Evolutionary conservation across 2,113 vertebrate genomes (phyloP).

Genomic region (Nyctereutes procyonoides): DNA sequence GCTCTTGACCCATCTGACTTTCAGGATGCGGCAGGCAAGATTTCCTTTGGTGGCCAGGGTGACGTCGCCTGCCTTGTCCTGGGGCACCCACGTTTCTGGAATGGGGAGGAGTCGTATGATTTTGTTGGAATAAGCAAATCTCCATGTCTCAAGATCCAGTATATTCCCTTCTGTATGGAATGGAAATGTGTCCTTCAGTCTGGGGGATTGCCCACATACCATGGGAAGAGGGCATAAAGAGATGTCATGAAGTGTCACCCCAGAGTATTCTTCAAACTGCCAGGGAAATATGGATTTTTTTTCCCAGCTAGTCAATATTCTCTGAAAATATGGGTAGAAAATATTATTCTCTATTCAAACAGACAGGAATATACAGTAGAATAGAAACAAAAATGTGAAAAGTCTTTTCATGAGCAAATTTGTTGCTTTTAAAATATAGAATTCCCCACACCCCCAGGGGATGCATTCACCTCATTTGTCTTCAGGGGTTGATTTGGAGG

Average conservation of each 20-base stretch:
- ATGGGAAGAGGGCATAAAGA: rapidly evolving
- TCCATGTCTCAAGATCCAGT: neutral
- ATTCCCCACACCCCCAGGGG: neutral
- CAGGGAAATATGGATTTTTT: neutral
- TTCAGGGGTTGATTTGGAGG: neutral
- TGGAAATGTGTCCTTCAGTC: neutral
- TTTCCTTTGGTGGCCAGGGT: neutral
- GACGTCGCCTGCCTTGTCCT: neutral
- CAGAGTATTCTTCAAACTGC: neutral
- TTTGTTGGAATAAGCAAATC: neutral
- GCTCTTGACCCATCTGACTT: neutral
- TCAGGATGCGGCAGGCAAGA: neutral
- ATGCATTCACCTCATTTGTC: neutral
- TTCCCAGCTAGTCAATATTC: neutral
- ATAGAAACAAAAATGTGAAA: neutral
- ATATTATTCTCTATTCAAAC: neutral
- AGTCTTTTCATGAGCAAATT: neutral
- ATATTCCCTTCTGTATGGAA: neutral
- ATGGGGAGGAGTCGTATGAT: too few species aligned
- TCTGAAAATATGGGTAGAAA: neutral
- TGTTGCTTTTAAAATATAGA: neutral
- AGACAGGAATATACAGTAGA: neutral
- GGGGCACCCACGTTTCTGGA: neutral
- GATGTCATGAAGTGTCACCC: neutral
- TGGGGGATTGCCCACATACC: neutral